These are phyloP conservation scores for Corvus hawaiiensis DNA, from an alignment of 2,113 vertebrate species.

Conservation along the genomic window DNA sequence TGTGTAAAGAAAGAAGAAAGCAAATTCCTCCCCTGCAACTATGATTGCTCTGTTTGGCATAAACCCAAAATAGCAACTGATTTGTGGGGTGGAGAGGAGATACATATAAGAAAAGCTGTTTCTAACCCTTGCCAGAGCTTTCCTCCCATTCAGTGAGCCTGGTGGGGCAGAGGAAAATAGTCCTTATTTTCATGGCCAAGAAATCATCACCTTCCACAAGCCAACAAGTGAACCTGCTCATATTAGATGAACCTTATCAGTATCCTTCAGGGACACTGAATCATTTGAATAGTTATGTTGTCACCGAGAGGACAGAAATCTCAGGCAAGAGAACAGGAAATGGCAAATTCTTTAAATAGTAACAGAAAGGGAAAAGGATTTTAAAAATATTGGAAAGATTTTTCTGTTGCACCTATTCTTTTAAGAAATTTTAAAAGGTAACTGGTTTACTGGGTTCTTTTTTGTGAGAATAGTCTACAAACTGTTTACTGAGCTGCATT, in stretches of 20 bases:
- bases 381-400: background rate
- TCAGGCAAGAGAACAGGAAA: background rate
- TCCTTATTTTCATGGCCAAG: background rate
- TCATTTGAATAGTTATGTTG: background rate
- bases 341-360: background rate
- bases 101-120: background rate
- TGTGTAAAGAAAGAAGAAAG: background rate
- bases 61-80: background rate
- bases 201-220: background rate
- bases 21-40: background rate
- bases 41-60: background rate
- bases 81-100: background rate
- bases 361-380: background rate
- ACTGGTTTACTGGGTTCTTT: background rate
- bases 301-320: background rate
- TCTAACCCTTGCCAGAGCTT: background rate
- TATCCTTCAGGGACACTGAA: background rate
- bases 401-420: background rate
- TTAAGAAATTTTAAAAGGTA: background rate
- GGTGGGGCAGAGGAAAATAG: background rate
- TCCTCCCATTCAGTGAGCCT: background rate
- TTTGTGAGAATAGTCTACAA: background rate
- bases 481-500: background rate
- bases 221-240: background rate
- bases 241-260: background rate